phyloP scores from a whole-genome alignment of 2,888 invertebrate species.

The Ischnura elegans region DNA sequence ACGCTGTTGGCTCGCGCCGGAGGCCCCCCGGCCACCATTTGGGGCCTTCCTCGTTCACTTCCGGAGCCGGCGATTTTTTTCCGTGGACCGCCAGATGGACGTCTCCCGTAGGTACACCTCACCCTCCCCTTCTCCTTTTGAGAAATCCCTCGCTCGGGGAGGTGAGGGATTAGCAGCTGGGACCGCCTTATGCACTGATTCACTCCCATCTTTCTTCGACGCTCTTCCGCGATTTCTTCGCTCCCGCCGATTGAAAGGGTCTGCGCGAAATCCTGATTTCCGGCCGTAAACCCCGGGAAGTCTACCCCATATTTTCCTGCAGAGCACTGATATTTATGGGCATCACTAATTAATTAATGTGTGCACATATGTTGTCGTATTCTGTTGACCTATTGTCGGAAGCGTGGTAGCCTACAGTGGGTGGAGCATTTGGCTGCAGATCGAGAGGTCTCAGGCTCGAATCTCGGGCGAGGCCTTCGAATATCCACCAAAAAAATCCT shows the following conservation, averaged over 20 bases:
- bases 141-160: neutral
- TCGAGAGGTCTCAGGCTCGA: no score
- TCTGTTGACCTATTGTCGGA: no score
- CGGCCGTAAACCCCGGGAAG: no score
- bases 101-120: neutral
- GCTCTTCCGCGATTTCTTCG: neutral
- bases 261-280: neutral
- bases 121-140: neutral
- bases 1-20: no score
- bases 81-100: conserved; percentile 3
- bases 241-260: neutral
- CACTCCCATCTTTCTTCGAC: neutral
- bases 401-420: no score
- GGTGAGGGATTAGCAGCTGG: neutral
- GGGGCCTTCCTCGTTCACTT: neutral
- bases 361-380: no score
- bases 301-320: no score
- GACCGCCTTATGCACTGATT: neutral
- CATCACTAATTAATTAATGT: no score
- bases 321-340: no score
- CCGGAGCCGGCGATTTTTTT: neutral
- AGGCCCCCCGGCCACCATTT: neutral
- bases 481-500: no score
- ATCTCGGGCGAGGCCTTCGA: no score
- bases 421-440: no score